Conservation (phyloP, 1,140 invertebrate genomes). For the Himalopsyche phryganea region DNA sequence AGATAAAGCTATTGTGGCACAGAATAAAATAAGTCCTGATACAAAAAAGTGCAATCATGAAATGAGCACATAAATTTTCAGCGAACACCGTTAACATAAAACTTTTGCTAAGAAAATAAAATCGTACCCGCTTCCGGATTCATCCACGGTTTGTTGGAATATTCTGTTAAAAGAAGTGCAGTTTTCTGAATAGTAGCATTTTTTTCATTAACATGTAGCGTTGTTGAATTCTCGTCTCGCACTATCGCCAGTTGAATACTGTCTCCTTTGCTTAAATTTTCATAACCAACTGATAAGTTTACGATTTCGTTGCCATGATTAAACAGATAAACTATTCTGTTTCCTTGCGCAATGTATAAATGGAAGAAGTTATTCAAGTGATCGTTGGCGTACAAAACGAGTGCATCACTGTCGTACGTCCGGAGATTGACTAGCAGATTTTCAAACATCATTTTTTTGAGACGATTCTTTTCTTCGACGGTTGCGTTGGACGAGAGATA, state of each 20-base stretch:
- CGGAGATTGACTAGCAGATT: constrained; percentile 82
- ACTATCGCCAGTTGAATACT: constrained; percentile 83
- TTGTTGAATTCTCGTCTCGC: constrained; percentile 66
- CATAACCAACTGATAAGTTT: constrained; percentile 70
- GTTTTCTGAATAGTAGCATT: constrained; percentile 68
- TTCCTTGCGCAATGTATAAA: constrained; percentile 75
- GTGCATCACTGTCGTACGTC: constrained; percentile 76
- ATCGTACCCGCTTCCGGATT: constrained; percentile 70
- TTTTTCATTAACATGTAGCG: constrained; percentile 78
- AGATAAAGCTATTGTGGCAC: too few species aligned
- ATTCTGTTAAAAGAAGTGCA: constrained; percentile 67
- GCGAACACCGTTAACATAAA: too few species aligned
- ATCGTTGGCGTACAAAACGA: constrained; percentile 89
- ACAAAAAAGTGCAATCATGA: too few species aligned
- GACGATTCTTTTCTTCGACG: constrained; percentile 59
- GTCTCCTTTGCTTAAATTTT: constrained; percentile 72
- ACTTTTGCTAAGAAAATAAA: neutral
- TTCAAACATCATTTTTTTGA: constrained; percentile 71
- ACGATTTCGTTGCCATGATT: constrained; percentile 78
- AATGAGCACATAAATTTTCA: too few species aligned
- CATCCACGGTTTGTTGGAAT: constrained; percentile 80
- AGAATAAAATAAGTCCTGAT: too few species aligned
- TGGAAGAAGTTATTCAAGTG: constrained; percentile 93
- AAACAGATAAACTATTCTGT: constrained; percentile 75
- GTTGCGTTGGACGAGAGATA: constrained; percentile 63